phyloP scores from a whole-genome alignment of 2,888 invertebrate species.

The Sipha maydis region DNA sequence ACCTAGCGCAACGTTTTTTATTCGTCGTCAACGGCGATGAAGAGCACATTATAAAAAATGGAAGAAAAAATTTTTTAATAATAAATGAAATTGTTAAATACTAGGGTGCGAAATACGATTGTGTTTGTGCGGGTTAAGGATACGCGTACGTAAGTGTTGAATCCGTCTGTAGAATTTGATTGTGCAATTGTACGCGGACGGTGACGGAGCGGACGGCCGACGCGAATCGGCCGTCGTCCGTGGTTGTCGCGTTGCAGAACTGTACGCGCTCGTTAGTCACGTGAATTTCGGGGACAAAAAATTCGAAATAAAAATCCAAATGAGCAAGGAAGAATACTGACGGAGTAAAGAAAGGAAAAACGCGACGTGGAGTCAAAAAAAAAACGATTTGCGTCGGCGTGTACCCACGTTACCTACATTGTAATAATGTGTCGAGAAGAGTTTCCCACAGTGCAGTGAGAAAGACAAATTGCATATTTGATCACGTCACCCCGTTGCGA shows the following conservation, averaged over 20 bases:
- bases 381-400: neutral
- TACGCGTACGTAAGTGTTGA: neutral
- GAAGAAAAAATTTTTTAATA: too few species aligned
- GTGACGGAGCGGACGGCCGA: neutral
- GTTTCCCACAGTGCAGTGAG: conserved; percentile 6
- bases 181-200: neutral
- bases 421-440: neutral
- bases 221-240: conserved; percentile 8
- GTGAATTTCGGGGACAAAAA: neutral
- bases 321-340: neutral
- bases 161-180: neutral
- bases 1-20: neutral
- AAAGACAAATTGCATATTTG: conserved; percentile 17
- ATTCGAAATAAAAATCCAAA: neutral
- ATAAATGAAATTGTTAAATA: neutral
- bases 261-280: neutral
- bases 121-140: too few species aligned
- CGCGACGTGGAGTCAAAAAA: neutral
- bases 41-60: neutral
- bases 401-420: neutral
- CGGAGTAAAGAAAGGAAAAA: neutral
- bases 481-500: neutral
- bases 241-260: neutral
- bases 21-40: neutral
- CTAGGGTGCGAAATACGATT: too few species aligned